phyloP scores from a whole-genome alignment of 2,797 vertebrate species.

The Cossypha polioptera region DNA sequence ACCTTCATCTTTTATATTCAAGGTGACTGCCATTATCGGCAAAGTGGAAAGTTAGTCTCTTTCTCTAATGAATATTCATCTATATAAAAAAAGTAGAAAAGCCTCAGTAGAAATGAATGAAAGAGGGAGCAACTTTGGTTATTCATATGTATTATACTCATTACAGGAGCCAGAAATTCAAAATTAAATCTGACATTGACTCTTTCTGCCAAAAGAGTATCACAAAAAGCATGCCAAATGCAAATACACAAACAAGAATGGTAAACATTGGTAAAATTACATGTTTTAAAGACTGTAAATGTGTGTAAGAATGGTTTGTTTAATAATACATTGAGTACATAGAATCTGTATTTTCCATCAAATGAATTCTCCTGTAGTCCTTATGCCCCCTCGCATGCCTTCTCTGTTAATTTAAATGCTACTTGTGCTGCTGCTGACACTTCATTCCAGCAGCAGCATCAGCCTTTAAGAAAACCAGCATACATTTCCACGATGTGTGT shows the following conservation, averaged over 20 bases:
- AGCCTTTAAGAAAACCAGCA: neutral
- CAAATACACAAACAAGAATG: neutral
- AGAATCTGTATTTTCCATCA: neutral
- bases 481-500: neutral
- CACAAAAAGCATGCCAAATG: neutral
- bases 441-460: neutral
- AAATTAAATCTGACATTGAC: slow-evolving; percentile 16
- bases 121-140: neutral
- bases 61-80: neutral
- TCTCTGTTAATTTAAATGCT: neutral
- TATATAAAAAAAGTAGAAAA: neutral
- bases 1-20: neutral
- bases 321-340: neutral
- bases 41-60: neutral
- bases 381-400: neutral
- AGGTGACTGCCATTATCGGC: neutral
- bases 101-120: neutral
- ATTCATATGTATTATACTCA: neutral
- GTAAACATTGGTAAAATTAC: neutral
- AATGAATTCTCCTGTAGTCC: neutral
- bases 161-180: neutral
- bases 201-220: neutral
- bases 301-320: neutral
- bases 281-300: neutral
- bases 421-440: neutral